These are phyloP conservation scores for Torymus auratus DNA, from an alignment of 2,888 invertebrate genomes.

Conservation along the genomic window DNA sequence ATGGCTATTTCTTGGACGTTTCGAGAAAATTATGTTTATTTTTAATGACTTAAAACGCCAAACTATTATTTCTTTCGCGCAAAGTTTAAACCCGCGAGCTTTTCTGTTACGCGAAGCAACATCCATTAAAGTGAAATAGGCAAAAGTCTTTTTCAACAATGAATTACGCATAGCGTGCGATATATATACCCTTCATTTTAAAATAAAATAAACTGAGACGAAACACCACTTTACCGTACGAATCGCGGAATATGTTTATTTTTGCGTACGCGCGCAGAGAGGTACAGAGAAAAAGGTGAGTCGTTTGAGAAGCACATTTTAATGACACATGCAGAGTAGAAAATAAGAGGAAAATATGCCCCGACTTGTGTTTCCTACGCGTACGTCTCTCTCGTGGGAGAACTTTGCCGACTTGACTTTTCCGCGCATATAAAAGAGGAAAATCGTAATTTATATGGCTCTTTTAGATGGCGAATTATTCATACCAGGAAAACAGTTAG, in stretches of 20 bases:
- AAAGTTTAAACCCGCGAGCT: no score
- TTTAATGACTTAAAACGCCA: no score
- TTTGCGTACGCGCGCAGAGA: not conserved
- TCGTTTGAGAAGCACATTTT: slow-evolving; percentile 4
- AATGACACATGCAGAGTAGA: not conserved
- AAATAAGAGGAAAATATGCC: not conserved
- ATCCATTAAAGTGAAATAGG: no score
- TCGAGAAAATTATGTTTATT: no score
- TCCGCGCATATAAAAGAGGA: slow-evolving; percentile 11
- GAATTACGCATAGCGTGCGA: no score
- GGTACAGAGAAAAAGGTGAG: not conserved
- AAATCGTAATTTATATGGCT: slow-evolving; percentile 24
- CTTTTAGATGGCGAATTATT: slow-evolving; percentile 11
- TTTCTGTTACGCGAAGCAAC: no score
- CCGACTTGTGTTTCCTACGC: no score
- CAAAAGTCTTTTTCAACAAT: no score
- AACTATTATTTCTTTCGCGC: no score
- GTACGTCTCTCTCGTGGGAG: not conserved
- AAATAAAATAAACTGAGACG: not conserved
- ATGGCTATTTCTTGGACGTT: no score
- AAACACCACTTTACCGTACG: not conserved
- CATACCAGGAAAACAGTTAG: not conserved
- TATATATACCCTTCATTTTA: not conserved
- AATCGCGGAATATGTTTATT: not conserved
- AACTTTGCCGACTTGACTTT: not conserved